Percentiles rank a stretch among this genome's conserved stretches.
phyloP scores from a whole-genome alignment of 2,888 invertebrate species.

The Clepsis dumicolana region DNA sequence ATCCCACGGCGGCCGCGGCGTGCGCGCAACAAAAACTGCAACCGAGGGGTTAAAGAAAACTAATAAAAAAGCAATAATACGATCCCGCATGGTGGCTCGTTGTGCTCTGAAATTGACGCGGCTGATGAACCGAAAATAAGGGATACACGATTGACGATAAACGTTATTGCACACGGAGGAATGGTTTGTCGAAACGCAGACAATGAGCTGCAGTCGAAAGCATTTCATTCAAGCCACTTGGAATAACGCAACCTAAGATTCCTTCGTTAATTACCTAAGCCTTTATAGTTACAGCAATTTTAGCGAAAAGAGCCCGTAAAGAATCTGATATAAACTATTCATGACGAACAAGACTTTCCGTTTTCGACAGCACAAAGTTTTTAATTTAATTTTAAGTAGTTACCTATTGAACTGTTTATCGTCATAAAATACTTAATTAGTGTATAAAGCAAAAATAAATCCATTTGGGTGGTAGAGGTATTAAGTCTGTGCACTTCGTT shows the following conservation, averaged over 20 bases:
- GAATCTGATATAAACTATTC: no score
- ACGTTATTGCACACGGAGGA: constrained; percentile 37
- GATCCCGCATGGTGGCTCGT: constrained; percentile 84
- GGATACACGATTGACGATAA: constrained; percentile 50
- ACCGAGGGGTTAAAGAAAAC: constrained; percentile 74
- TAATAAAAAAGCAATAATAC: constrained; percentile 86
- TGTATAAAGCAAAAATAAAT: background rate
- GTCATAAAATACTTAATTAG: background rate
- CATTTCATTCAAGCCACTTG: background rate
- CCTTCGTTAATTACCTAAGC: no score
- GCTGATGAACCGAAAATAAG: constrained; percentile 77
- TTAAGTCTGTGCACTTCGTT: background rate
- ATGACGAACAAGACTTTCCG: no score
- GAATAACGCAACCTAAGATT: no score
- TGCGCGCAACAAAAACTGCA: constrained; percentile 76
- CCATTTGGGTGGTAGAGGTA: background rate
- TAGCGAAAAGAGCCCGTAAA: no score
- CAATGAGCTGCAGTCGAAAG: constrained; percentile 21
- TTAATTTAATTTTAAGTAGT: background rate
- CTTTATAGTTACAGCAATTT: no score
- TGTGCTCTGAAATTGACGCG: constrained; percentile 78
- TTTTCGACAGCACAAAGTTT: no score
- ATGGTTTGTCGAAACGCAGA: constrained; percentile 6
- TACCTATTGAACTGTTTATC: background rate
- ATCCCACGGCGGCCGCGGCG: constrained; percentile 70